phyloP scores from a whole-genome alignment of 2,797 vertebrate genomes.

The Lepilemur ruficaudatus region DNA sequence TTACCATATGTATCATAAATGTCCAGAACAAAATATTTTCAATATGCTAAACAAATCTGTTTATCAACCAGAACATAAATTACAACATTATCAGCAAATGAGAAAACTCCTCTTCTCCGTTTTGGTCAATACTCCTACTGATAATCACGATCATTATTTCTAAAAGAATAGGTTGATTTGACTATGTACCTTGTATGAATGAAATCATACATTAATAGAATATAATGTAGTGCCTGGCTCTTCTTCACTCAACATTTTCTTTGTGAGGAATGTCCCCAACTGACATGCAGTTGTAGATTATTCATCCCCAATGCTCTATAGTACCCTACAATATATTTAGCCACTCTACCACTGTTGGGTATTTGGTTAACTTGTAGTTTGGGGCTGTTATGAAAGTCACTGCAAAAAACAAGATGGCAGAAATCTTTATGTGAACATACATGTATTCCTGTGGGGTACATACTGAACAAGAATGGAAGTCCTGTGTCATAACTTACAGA shows the following conservation, averaged over 20 bases:
- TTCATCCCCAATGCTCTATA: not conserved
- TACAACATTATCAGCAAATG: not conserved
- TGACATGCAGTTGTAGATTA: not conserved
- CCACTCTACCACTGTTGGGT: not conserved
- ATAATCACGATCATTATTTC: not conserved
- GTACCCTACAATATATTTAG: not conserved
- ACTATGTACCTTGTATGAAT: not conserved
- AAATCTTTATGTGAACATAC: not conserved
- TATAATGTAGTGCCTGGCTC: not conserved
- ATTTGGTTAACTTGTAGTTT: not conserved
- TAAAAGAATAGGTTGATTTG: not conserved
- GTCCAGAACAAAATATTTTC: not conserved
- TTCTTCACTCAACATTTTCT: not conserved
- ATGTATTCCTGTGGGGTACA: not conserved
- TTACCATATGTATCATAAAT: not conserved
- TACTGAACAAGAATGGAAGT: not conserved
- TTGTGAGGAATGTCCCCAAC: not conserved
- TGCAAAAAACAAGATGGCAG: not conserved
- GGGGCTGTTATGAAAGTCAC: not conserved
- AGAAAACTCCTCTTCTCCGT: not conserved
- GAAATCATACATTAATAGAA: not conserved
- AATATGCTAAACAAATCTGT: not conserved
- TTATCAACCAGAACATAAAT: not conserved
- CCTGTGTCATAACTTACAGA: not conserved
- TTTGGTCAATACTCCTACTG: not conserved